These are phyloP conservation scores for Pseudomyrmex dendroicus DNA, from an alignment of 1,140 invertebrate species.

Conservation along the genomic window DNA sequence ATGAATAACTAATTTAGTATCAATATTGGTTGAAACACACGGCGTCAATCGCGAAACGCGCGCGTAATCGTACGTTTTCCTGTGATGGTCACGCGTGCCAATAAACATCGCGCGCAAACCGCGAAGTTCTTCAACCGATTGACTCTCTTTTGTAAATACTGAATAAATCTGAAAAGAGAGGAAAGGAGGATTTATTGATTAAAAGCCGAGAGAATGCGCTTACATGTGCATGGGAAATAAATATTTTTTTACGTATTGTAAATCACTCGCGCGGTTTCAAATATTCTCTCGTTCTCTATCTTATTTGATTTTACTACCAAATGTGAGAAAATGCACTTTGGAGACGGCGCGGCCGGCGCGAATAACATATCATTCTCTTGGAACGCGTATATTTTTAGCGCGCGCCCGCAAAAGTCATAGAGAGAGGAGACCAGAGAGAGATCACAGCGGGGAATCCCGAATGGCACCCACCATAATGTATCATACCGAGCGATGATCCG, in stretches of 20 bases:
- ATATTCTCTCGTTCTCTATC: slow-evolving; percentile 25
- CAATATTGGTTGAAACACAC: slow-evolving; percentile 40
- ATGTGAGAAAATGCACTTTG: slow-evolving; percentile 69
- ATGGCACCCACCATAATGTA: slow-evolving; percentile 71
- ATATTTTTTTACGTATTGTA: slow-evolving; percentile 19
- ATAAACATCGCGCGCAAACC: neutral
- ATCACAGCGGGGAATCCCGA: slow-evolving; percentile 55
- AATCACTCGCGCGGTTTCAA: slow-evolving; percentile 36
- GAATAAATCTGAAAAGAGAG: too few species aligned
- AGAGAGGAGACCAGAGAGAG: slow-evolving; percentile 27
- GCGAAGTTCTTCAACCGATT: neutral
- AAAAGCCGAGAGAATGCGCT: too few species aligned
- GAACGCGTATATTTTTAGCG: slow-evolving; percentile 60
- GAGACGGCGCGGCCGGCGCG: slow-evolving; percentile 15
- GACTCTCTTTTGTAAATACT: neutral
- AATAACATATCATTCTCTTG: slow-evolving; percentile 63
- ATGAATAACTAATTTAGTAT: slow-evolving; percentile 55
- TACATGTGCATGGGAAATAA: neutral
- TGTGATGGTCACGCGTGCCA: neutral
- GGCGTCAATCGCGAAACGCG: slow-evolving; percentile 1
- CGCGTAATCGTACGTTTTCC: neutral
- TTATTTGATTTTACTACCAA: slow-evolving; percentile 72
- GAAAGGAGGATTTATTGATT: too few species aligned
- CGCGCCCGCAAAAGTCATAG: slow-evolving; percentile 1
- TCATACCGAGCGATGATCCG: slow-evolving; percentile 73